Percentiles rank a stretch among this genome's conserved stretches.
phyloP scores from a whole-genome alignment of 2,888 invertebrate species.

The Trachelus iudaicus region DNA sequence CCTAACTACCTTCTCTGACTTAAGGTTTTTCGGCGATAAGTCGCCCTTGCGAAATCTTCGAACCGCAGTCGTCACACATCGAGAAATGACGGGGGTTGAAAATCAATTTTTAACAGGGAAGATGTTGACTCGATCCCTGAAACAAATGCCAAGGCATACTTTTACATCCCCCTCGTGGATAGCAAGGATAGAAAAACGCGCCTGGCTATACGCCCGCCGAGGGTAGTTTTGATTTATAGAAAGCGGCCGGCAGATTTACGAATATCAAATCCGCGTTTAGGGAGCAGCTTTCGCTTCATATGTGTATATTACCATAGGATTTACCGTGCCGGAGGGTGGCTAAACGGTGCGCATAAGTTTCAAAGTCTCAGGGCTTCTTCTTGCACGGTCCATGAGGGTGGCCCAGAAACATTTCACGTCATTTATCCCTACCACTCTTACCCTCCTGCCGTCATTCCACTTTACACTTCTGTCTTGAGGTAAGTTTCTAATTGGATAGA shows the following conservation, averaged over 20 bases:
- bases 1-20: neutral
- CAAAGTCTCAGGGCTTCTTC: neutral
- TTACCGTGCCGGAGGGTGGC: conserved; percentile 38
- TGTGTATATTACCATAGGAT: conserved; percentile 35
- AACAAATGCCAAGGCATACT: neutral
- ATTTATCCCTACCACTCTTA: conserved; percentile 42
- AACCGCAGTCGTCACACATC: neutral
- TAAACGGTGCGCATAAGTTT: conserved; percentile 30
- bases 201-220: neutral
- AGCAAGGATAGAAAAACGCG: conserved; percentile 18
- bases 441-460: conserved; percentile 51
- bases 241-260: conserved; percentile 62
- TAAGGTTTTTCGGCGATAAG: neutral
- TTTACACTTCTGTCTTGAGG: neutral
- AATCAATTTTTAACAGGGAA: conserved; percentile 60
- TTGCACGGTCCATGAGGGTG: conserved; percentile 40
- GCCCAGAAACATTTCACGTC: conserved; percentile 46
- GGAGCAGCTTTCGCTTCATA: conserved; percentile 13
- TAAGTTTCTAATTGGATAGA: conserved; percentile 4
- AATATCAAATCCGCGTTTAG: conserved; percentile 63
- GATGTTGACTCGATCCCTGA: conserved; percentile 54
- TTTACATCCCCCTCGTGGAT: neutral
- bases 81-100: conserved; percentile 23
- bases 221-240: conserved; percentile 62
- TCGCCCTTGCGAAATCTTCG: neutral